These are phyloP conservation scores for Synanceia verrucosa DNA, from an alignment of 2,797 vertebrate species.

Conservation along the genomic window DNA sequence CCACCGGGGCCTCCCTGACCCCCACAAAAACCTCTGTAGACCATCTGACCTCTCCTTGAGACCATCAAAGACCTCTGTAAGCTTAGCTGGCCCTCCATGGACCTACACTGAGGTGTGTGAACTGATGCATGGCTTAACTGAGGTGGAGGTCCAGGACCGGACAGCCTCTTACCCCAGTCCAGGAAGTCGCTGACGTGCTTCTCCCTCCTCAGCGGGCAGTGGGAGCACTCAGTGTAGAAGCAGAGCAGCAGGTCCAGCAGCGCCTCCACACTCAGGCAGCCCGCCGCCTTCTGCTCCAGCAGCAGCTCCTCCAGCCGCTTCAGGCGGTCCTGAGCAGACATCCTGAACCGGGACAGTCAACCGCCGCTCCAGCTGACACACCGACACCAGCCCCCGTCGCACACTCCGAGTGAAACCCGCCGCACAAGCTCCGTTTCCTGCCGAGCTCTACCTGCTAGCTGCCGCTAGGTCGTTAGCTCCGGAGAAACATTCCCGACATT, in stretches of 20 bases:
- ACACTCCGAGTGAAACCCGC: conserved; percentile 17
- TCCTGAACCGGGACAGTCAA: conserved; percentile 57
- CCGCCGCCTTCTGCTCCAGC: conserved; percentile 84
- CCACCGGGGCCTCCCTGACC: not conserved
- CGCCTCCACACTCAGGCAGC: conserved; percentile 90
- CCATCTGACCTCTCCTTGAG: too few species aligned
- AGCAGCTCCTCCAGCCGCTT: conserved; percentile 95
- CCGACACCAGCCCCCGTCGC: not conserved
- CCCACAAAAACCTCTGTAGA: not conserved
- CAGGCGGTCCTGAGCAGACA: conserved; percentile 95
- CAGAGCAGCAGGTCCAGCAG: conserved; percentile 94
- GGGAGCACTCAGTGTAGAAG: conserved; percentile 89
- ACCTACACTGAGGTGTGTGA: too few species aligned
- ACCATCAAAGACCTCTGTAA: not conserved
- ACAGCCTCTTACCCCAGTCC: conserved; percentile 87
- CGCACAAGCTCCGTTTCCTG: conserved; percentile 48
- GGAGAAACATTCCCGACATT: conserved; percentile 76
- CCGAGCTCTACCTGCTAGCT: conserved; percentile 49
- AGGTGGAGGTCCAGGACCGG: too few species aligned
- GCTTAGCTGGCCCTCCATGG: not conserved
- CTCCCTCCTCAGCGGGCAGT: conserved; percentile 89
- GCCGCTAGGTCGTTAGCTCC: conserved; percentile 72
- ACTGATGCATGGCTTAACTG: too few species aligned
- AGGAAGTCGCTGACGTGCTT: conserved; percentile 96
- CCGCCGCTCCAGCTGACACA: not conserved